These are phyloP conservation scores for Choreutis nemorana DNA, from an alignment of 2,888 invertebrate genomes.

Conservation along the genomic window DNA sequence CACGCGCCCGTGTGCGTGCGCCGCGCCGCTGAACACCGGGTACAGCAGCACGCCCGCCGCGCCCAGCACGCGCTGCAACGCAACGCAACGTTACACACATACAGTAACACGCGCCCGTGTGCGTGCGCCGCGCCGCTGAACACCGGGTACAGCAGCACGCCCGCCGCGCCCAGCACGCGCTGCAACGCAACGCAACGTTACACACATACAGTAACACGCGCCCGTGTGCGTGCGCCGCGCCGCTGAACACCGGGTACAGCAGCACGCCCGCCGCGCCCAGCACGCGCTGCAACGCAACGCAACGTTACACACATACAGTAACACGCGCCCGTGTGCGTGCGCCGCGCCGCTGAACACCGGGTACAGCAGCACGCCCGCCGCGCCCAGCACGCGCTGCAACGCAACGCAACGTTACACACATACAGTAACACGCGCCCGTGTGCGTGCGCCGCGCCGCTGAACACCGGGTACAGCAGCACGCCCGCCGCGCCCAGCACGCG, in stretches of 20 bases:
- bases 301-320: neutral
- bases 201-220: conserved; percentile 34
- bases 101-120: conserved; percentile 63
- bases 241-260: conserved; percentile 74
- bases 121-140: conserved; percentile 70
- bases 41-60: conserved; percentile 76
- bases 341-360: conserved; percentile 74
- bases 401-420: conserved; percentile 3
- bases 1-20: conserved; percentile 72
- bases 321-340: conserved; percentile 70
- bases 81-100: conserved; percentile 2
- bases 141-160: conserved; percentile 78
- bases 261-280: conserved; percentile 76
- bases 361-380: conserved; percentile 75
- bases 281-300: conserved; percentile 40
- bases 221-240: conserved; percentile 71
- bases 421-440: conserved; percentile 63
- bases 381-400: conserved; percentile 67
- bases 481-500: conserved; percentile 73
- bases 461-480: conserved; percentile 77
- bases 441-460: conserved; percentile 68
- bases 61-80: conserved; percentile 67
- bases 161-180: conserved; percentile 71
- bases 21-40: conserved; percentile 71
- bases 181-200: conserved; percentile 18